phyloP scores from a whole-genome alignment of 2,113 vertebrate genomes.

The Perca schrenkii region DNA sequence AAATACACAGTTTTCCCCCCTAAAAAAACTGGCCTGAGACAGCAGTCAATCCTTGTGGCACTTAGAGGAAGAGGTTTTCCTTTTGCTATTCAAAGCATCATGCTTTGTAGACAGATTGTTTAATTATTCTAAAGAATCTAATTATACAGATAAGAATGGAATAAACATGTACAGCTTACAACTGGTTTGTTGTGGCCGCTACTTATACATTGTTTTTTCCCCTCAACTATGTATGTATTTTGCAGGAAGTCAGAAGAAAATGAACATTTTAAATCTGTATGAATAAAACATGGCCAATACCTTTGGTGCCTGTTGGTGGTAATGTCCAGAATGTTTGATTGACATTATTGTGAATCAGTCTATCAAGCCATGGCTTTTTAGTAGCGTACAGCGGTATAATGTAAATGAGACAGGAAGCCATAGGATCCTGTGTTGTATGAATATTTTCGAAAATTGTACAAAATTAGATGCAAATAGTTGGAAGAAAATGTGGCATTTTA shows the following conservation, averaged over 20 bases:
- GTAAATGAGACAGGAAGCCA: conserved; percentile 65
- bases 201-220: conserved; percentile 29
- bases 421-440: conserved; percentile 46
- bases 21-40: background rate
- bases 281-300: conserved; percentile 82
- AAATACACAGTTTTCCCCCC: background rate
- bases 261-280: conserved; percentile 68
- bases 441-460: conserved; percentile 62
- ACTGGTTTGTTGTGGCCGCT: conserved; percentile 14
- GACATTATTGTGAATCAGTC: conserved; percentile 80
- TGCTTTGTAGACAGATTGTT: conserved; percentile 45
- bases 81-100: conserved; percentile 47
- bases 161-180: conserved; percentile 48
- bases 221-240: conserved; percentile 9
- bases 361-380: conserved; percentile 73
- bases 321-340: conserved; percentile 79
- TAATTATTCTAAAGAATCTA: conserved; percentile 65
- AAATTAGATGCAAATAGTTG: conserved; percentile 79
- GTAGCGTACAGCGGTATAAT: conserved; percentile 67
- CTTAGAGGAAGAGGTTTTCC: conserved; percentile 16
- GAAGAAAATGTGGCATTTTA: conserved; percentile 69
- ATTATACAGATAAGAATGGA: conserved; percentile 61
- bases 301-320: conserved; percentile 72
- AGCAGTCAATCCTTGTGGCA: conserved; percentile 46
- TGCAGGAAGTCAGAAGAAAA: conserved; percentile 69